Evolutionary conservation across 1,140 invertebrate species (phyloP).

Genomic region (Drosophila serrata): DNA sequence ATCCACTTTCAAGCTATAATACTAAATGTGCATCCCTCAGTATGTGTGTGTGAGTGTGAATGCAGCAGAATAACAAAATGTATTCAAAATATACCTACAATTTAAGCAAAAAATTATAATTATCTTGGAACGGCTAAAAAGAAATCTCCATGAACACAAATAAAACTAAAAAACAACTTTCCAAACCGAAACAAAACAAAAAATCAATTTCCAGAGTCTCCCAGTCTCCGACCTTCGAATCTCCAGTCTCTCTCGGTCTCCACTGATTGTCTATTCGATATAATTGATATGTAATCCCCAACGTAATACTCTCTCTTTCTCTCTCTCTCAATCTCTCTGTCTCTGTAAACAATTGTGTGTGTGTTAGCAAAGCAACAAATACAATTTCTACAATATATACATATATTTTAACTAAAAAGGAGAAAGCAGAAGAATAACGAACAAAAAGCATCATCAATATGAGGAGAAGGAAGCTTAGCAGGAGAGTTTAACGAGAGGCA

Average conservation of each 20-base stretch:
- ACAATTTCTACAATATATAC: slow-evolving; percentile 7
- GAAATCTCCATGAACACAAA: slow-evolving; percentile 27
- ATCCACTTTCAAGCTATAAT: slow-evolving; percentile 47
- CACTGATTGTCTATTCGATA: slow-evolving; percentile 48
- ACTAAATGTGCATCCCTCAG: slow-evolving; percentile 72
- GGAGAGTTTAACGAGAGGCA: slow-evolving; percentile 8
- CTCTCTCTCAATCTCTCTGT: slow-evolving; percentile 15
- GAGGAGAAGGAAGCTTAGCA: slow-evolving; percentile 4
- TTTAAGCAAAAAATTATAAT: slow-evolving; percentile 48
- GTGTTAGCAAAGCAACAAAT: slow-evolving; percentile 29
- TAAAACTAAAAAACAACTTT: slow-evolving; percentile 5
- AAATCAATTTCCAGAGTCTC: slow-evolving; percentile 13
- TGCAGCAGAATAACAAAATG: slow-evolving; percentile 18
- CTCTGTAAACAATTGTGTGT: slow-evolving; percentile 20
- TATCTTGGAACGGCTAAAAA: slow-evolving; percentile 24
- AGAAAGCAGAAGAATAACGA: background rate
- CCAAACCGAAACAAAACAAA: slow-evolving; percentile 3
- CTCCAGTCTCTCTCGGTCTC: slow-evolving; percentile 2
- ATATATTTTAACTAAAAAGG: slow-evolving; percentile 60
- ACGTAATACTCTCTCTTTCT: slow-evolving; percentile 42
- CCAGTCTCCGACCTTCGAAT: slow-evolving; percentile 17
- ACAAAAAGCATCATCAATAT: background rate
- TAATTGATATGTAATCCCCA: slow-evolving; percentile 41
- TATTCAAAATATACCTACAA: slow-evolving; percentile 26
- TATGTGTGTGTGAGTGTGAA: background rate